phyloP scores from a whole-genome alignment of 2,888 invertebrate genomes.

The Escarpia spicata region DNA sequence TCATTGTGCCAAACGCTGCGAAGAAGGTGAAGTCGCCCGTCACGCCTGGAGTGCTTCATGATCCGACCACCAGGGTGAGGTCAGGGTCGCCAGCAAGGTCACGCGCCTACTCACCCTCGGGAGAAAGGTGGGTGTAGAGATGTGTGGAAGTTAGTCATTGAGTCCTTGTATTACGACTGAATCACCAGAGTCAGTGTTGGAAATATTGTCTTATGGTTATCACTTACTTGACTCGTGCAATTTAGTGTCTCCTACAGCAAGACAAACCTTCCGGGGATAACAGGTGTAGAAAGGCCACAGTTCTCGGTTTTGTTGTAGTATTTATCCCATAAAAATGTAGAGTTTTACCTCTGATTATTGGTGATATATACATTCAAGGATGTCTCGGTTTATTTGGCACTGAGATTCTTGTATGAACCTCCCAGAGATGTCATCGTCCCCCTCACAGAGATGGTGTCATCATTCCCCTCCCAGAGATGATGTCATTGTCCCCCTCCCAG shows the following conservation, averaged over 20 bases:
- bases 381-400: too few relatives aligned
- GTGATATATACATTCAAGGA: too few relatives aligned
- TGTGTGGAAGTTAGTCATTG: not conserved
- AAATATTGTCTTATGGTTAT: not conserved
- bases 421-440: not conserved
- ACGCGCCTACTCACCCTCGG: not conserved
- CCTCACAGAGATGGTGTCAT: too few relatives aligned
- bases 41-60: not conserved
- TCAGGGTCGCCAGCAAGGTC: not conserved
- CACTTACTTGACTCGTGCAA: too few relatives aligned
- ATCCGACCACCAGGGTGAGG: not conserved
- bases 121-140: not conserved
- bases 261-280: too few relatives aligned
- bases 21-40: not conserved
- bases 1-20: not conserved
- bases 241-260: too few relatives aligned
- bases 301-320: too few relatives aligned
- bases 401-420: not conserved
- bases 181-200: not conserved
- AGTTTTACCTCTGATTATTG: too few relatives aligned
- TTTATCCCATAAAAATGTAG: too few relatives aligned
- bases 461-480: too few relatives aligned
- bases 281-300: too few relatives aligned
- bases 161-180: not conserved
- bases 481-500: too few relatives aligned